Percentiles rank a stretch among this genome's conserved stretches.
phyloP scores from a whole-genome alignment of 2,113 vertebrate species.

The Hemiscyllium ocellatum region DNA sequence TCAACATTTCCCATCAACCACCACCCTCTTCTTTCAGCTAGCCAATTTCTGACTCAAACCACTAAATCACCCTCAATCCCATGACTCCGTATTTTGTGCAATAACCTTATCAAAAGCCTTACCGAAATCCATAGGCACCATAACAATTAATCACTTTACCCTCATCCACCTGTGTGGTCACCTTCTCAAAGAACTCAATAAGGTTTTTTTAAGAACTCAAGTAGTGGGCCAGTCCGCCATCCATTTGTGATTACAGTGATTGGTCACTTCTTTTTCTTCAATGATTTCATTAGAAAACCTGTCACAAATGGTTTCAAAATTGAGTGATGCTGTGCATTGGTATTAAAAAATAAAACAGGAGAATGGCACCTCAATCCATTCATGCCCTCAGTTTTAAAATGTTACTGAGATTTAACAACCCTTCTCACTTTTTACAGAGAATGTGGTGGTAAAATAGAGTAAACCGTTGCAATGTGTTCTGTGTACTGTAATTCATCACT shows the following conservation, averaged over 20 bases:
- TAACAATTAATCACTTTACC: too few species aligned
- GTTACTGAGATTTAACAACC: not conserved
- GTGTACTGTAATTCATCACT: not conserved
- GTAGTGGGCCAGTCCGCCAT: not conserved
- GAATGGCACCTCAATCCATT: not conserved
- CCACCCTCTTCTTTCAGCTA: too few species aligned
- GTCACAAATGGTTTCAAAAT: not conserved
- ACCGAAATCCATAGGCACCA: too few species aligned
- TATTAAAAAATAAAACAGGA: not conserved
- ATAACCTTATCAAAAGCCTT: too few species aligned
- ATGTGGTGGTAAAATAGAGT: not conserved
- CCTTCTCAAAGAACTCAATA: too few species aligned
- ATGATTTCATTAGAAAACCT: not conserved
- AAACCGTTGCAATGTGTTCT: not conserved
- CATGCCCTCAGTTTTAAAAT: not conserved
- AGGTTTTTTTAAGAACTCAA: not conserved
- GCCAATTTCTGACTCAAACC: too few species aligned
- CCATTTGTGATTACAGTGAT: not conserved
- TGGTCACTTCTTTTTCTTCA: not conserved
- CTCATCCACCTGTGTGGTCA: too few species aligned
- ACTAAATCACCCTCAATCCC: too few species aligned
- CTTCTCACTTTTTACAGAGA: not conserved
- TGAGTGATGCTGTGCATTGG: not conserved
- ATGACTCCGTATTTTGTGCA: too few species aligned
- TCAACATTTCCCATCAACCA: too few species aligned